Conservation (phyloP, 1,140 invertebrate species). For the Babylonia areolata region DNA sequence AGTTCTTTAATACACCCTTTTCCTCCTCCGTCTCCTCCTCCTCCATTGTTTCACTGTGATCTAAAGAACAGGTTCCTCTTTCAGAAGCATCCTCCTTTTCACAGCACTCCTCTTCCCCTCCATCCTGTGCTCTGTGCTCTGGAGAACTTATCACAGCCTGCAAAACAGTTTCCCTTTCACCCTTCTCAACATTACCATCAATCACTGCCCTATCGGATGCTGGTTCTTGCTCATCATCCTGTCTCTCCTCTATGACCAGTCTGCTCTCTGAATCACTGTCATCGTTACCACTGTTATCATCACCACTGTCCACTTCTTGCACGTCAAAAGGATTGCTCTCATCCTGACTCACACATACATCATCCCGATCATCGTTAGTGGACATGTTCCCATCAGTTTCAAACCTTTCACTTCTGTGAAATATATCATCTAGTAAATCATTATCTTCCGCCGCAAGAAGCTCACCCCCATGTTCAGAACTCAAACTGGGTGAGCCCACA, state of each 20-base stretch:
- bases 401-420: background rate
- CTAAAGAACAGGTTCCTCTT: background rate
- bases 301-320: no score
- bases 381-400: background rate
- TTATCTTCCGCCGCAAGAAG: background rate
- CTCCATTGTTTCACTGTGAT: background rate
- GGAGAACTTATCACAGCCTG: background rate
- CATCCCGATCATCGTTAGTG: background rate
- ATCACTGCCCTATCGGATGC: background rate
- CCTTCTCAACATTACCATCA: background rate
- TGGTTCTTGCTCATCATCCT: background rate
- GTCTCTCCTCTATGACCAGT: slow-evolving; percentile 10
- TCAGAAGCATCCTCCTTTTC: background rate
- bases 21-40: background rate
- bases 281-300: background rate
- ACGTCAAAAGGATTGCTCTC: background rate
- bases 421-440: background rate
- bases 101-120: background rate
- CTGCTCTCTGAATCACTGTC: background rate
- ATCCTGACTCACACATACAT: background rate
- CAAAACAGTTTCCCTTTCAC: background rate
- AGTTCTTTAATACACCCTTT: background rate
- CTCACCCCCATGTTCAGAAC: no score
- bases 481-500: no score
- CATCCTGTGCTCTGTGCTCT: background rate